Conservation (phyloP, 2,113 vertebrate genomes). For the Seriola aureovittata region DNA sequence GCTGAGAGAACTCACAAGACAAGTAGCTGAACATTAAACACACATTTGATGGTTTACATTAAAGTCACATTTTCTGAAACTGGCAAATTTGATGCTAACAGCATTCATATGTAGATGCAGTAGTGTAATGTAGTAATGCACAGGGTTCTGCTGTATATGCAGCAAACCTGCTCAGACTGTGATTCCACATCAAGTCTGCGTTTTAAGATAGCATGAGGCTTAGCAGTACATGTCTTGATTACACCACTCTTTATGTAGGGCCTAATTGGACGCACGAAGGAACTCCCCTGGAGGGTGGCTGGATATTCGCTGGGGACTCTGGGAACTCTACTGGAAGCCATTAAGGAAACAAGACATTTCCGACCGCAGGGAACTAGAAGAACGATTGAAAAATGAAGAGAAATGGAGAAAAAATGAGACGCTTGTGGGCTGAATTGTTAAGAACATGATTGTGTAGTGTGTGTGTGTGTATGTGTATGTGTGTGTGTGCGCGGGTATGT, state of each 20-base stretch:
- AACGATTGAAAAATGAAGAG: slow-evolving; percentile 61
- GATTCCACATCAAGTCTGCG: slow-evolving; percentile 33
- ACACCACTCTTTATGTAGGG: slow-evolving; percentile 40
- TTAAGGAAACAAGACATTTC: slow-evolving; percentile 85
- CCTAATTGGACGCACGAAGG: slow-evolving; percentile 70
- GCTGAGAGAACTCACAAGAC: slow-evolving; percentile 42
- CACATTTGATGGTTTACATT: slow-evolving; percentile 42
- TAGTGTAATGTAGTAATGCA: slow-evolving; percentile 8
- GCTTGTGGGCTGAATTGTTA: slow-evolving; percentile 56
- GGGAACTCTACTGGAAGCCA: slow-evolving; percentile 82
- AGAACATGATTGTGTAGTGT: slow-evolving; percentile 40
- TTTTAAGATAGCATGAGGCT: slow-evolving; percentile 46
- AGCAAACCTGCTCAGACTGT: background rate
- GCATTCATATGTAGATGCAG: slow-evolving; percentile 41
- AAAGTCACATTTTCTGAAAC: slow-evolving; percentile 45
- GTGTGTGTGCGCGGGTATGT: background rate
- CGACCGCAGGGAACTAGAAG: slow-evolving; percentile 75
- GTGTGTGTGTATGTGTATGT: slow-evolving; percentile 18
- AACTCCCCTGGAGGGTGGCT: slow-evolving; percentile 63
- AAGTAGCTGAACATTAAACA: slow-evolving; percentile 55
- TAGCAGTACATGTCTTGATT: slow-evolving; percentile 64
- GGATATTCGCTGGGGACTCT: slow-evolving; percentile 72
- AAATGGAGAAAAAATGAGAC: slow-evolving; percentile 46
- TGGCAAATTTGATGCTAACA: slow-evolving; percentile 38
- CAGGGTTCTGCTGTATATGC: slow-evolving; percentile 4